Evolutionary conservation across 2,888 invertebrate species (phyloP).

Genomic region (Pseudococcus longispinus): DNA sequence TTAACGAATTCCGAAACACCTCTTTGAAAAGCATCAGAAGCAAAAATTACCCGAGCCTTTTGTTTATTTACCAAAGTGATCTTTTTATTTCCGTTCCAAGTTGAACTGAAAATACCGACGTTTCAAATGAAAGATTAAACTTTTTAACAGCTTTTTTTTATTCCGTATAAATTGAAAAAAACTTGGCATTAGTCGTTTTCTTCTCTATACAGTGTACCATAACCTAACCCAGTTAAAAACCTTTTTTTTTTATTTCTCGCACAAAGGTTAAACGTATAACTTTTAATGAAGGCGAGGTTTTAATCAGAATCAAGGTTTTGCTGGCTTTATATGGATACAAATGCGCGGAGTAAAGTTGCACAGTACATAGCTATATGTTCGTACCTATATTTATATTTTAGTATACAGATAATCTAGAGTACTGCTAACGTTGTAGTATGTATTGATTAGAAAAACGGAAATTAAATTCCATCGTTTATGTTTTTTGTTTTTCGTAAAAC

Average conservation of each 20-base stretch:
- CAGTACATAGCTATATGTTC: not conserved
- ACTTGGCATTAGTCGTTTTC: not conserved
- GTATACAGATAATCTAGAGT: not conserved
- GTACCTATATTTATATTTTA: not conserved
- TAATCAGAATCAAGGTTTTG: conserved; percentile 5
- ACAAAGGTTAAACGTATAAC: conserved; percentile 1
- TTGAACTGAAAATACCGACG: conserved; percentile 5
- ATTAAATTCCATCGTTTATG: conserved; percentile 38
- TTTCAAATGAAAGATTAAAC: conserved; percentile 19
- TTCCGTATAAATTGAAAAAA: conserved; percentile 36
- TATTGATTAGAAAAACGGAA: conserved; percentile 42
- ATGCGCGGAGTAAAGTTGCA: not conserved
- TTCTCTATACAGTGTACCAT: not conserved
- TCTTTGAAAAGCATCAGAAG: not conserved
- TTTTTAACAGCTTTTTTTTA: conserved; percentile 19
- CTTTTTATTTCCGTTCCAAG: conserved; percentile 12
- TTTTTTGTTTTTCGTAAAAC: conserved; percentile 35
- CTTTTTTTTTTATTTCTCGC: not conserved
- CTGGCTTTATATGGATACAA: not conserved
- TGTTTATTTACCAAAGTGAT: conserved; percentile 14
- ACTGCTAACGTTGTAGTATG: not conserved
- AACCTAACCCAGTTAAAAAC: not conserved
- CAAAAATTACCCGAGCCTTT: conserved; percentile 1
- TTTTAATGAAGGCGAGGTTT: conserved; percentile 18
- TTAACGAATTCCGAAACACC: conserved; percentile 30